phyloP scores from a whole-genome alignment of 2,113 vertebrate genomes.

The Lynx canadensis region DNA sequence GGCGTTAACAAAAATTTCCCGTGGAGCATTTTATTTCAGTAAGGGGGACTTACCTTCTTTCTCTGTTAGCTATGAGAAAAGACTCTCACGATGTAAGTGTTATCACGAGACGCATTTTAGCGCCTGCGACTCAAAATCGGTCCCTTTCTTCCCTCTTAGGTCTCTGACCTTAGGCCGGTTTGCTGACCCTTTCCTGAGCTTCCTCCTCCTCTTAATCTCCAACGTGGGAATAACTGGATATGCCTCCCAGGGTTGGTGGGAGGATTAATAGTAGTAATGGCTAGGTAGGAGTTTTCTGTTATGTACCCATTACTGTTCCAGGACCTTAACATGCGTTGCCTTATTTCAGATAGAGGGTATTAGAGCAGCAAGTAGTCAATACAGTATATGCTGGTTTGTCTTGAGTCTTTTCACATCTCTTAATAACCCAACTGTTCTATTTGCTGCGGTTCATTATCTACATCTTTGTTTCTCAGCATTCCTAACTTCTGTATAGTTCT shows the following conservation, averaged over 20 bases:
- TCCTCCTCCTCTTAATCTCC: neutral
- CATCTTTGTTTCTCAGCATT: neutral
- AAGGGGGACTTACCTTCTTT: neutral
- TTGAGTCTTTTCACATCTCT: neutral
- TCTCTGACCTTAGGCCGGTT: neutral
- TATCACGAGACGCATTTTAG: constrained; percentile 1
- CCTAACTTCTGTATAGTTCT: neutral
- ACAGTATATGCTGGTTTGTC: neutral
- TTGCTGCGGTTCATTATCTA: neutral
- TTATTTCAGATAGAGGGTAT: neutral
- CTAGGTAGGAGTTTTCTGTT: neutral
- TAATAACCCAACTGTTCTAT: neutral
- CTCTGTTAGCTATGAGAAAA: neutral
- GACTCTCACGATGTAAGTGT: neutral
- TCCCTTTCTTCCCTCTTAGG: neutral
- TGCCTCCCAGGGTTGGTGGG: neutral
- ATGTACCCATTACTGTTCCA: neutral
- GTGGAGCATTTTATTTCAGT: neutral
- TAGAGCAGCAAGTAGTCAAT: neutral
- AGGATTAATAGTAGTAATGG: neutral
- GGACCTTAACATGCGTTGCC: neutral
- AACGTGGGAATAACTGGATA: neutral
- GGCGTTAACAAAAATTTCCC: constrained; percentile 5
- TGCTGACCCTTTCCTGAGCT: neutral
- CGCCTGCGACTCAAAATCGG: neutral